phyloP scores from a whole-genome alignment of 2,888 invertebrate species.

The Melieria omissa region DNA sequence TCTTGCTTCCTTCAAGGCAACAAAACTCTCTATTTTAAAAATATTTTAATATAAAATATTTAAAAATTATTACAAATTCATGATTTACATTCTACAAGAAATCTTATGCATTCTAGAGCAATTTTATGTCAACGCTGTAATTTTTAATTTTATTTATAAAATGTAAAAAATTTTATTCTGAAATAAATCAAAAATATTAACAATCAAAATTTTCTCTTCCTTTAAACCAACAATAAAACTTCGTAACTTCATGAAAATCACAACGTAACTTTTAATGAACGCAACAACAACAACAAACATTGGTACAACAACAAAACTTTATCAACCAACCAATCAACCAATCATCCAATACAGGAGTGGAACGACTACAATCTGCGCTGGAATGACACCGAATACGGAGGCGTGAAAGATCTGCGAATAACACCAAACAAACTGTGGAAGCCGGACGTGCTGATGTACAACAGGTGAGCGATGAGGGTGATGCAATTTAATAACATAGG shows the following conservation, averaged over 20 bases:
- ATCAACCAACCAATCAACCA: background rate
- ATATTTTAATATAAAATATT: too few relatives aligned
- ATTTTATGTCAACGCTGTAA: background rate
- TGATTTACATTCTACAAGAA: background rate
- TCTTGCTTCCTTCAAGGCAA: too few relatives aligned
- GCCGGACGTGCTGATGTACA: slow-evolving; percentile 99
- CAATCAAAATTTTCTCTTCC: background rate
- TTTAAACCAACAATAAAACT: background rate
- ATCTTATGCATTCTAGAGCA: background rate
- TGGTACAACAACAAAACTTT: slow-evolving; percentile 6
- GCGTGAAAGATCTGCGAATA: slow-evolving; percentile 92
- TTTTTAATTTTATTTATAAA: background rate
- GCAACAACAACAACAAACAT: slow-evolving; percentile 14
- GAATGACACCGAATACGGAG: slow-evolving; percentile 95
- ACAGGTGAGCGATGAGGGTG: slow-evolving; percentile 79
- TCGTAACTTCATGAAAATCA: background rate
- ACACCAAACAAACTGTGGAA: slow-evolving; percentile 97
- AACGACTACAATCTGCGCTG: slow-evolving; percentile 96
- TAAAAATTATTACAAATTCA: too few relatives aligned
- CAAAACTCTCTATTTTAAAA: too few relatives aligned
- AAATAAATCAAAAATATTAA: background rate
- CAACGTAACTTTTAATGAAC: slow-evolving; percentile 21
- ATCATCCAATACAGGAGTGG: slow-evolving; percentile 83
- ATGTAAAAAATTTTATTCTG: background rate
- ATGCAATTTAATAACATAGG: background rate